Evolutionary conservation across 1,140 invertebrate species (phyloP).

Genomic region (Anoplolepis gracilipes): DNA sequence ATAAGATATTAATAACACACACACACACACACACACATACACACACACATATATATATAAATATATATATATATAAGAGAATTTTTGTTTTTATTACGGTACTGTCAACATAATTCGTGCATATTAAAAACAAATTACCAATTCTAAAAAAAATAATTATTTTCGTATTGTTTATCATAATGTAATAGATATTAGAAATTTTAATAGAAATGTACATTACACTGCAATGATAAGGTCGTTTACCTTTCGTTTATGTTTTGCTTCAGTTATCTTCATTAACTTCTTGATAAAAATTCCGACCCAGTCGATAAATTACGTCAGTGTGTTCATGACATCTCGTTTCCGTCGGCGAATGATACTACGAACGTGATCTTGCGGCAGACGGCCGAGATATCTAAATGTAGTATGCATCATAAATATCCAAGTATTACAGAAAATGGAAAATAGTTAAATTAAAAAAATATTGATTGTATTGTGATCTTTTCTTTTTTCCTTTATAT

Average conservation of each 20-base stretch:
- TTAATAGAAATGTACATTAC: background rate
- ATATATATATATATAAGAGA: too few relatives aligned
- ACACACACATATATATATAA: too few relatives aligned
- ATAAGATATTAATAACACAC: background rate
- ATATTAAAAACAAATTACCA: background rate
- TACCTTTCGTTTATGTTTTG: conserved; percentile 26
- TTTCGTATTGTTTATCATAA: background rate
- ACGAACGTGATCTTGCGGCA: background rate
- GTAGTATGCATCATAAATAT: background rate
- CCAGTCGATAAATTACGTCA: background rate
- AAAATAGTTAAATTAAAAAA: background rate
- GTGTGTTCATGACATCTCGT: conserved; percentile 16
- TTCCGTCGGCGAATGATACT: conserved; percentile 8
- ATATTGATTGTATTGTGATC: background rate
- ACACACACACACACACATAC: too few relatives aligned
- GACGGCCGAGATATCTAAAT: background rate
- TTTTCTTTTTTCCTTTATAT: background rate
- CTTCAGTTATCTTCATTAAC: background rate
- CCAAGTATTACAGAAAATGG: too few relatives aligned
- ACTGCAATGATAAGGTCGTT: background rate
- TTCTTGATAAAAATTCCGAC: conserved; percentile 5
- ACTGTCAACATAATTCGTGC: background rate
- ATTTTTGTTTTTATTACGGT: background rate
- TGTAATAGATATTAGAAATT: background rate
- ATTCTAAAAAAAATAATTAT: background rate